A percentile compares a stretch with the other conserved stretches of the same genome.
These are phyloP conservation scores for Theodoxus fluviatilis DNA, from an alignment of 2,888 invertebrate genomes.

Conservation along the genomic window DNA sequence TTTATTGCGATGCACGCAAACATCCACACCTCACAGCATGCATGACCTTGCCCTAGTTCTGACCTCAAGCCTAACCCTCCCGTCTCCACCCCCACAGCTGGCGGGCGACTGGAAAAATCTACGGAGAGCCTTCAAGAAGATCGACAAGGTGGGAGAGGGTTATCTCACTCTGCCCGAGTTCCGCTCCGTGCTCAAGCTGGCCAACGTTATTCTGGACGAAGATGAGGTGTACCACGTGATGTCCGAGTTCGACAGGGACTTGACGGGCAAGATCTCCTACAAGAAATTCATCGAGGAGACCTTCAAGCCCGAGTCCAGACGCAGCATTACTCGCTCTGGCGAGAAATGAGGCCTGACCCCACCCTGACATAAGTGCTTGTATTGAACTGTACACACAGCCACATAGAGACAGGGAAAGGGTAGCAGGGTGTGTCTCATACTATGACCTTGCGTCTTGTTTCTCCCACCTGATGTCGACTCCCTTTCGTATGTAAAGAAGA, in stretches of 20 bases:
- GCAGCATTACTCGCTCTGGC: constrained; percentile 43
- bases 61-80: too few species aligned
- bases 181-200: constrained; percentile 61
- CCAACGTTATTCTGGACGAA: constrained; percentile 61
- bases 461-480: too few species aligned
- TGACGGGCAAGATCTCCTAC: constrained; percentile 61
- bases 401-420: too few species aligned
- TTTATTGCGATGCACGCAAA: too few species aligned
- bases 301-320: constrained; percentile 51
- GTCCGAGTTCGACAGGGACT: constrained; percentile 59
- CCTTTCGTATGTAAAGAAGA: too few species aligned
- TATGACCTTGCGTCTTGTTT: too few species aligned
- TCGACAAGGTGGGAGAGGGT: constrained; percentile 56
- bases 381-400: too few species aligned
- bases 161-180: constrained; percentile 60
- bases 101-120: constrained; percentile 63
- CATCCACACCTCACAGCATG: too few species aligned
- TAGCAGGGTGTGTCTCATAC: too few species aligned
- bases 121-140: constrained; percentile 59
- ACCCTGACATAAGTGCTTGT: too few species aligned
- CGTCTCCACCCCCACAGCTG: constrained; percentile 48
- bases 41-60: too few species aligned
- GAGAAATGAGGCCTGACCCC: too few species aligned
- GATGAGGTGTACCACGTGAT: constrained; percentile 64
- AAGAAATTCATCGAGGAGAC: constrained; percentile 60